Evolutionary conservation across 1,140 invertebrate species (phyloP).

Genomic region (Polypedilum vanderplanki): DNA sequence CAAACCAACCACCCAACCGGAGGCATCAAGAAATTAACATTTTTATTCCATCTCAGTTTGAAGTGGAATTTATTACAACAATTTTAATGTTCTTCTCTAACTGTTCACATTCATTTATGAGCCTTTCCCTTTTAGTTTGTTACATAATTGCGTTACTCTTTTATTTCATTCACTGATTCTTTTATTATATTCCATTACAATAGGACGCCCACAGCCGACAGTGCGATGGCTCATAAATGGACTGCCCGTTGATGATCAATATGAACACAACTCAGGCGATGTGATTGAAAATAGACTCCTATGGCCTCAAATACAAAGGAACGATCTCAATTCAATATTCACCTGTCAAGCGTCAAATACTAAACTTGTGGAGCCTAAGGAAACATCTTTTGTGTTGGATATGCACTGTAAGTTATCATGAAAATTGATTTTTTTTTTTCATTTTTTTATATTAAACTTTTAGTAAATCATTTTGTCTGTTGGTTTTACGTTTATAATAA

Average conservation of each 20-base stretch:
- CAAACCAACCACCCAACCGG: no score
- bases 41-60: constrained; percentile 9
- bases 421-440: constrained; percentile 29
- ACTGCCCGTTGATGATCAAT: constrained; percentile 66
- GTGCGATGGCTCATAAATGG: constrained; percentile 70
- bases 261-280: constrained; percentile 71
- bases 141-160: neutral
- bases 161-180: neutral
- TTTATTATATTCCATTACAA: neutral
- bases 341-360: constrained; percentile 81
- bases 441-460: no score
- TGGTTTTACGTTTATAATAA: no score
- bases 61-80: constrained; percentile 1
- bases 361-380: constrained; percentile 64
- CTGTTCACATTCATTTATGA: neutral
- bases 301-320: constrained; percentile 62
- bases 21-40: constrained; percentile 7
- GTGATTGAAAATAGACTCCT: constrained; percentile 77
- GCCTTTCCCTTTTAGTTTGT: neutral
- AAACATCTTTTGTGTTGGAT: constrained; percentile 66
- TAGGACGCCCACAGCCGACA: constrained; percentile 57
- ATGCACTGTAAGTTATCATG: constrained; percentile 65
- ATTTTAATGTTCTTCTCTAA: neutral
- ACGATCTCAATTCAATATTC: constrained; percentile 74
- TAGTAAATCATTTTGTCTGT: no score